Percentiles rank a stretch among this genome's conserved stretches.
Conservation (phyloP, 2,113 vertebrate species). For the Peucedramus taeniatus region DNA sequence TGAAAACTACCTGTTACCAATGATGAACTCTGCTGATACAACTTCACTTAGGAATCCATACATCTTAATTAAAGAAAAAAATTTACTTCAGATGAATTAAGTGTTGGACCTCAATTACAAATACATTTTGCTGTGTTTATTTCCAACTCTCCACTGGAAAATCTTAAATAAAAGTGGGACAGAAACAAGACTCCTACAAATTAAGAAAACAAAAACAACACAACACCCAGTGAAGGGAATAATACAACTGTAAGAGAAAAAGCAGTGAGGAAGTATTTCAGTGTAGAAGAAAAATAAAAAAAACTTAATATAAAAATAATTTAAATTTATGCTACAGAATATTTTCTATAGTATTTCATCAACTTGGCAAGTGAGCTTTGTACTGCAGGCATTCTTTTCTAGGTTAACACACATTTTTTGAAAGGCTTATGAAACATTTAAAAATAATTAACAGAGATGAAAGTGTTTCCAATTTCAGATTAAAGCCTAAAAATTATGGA, state of each 20-base stretch:
- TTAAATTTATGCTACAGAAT: neutral
- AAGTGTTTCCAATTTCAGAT: neutral
- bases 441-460: neutral
- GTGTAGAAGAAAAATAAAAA: neutral
- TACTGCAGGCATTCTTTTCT: neutral
- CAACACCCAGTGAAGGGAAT: neutral
- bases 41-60: neutral
- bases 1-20: neutral
- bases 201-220: neutral
- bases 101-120: neutral
- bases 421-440: neutral
- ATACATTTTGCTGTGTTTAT: neutral
- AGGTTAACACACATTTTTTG: neutral
- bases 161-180: neutral
- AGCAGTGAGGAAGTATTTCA: neutral
- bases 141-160: neutral
- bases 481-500: neutral
- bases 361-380: neutral
- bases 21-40: neutral
- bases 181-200: neutral
- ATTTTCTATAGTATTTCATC: neutral
- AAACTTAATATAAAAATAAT: neutral
- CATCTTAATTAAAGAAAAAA: neutral
- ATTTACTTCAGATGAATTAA: neutral
- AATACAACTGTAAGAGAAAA: neutral